Percentiles rank a stretch among this genome's conserved stretches.
Conservation (phyloP, 2,113 vertebrate species). For the Tachycineta bicolor region DNA sequence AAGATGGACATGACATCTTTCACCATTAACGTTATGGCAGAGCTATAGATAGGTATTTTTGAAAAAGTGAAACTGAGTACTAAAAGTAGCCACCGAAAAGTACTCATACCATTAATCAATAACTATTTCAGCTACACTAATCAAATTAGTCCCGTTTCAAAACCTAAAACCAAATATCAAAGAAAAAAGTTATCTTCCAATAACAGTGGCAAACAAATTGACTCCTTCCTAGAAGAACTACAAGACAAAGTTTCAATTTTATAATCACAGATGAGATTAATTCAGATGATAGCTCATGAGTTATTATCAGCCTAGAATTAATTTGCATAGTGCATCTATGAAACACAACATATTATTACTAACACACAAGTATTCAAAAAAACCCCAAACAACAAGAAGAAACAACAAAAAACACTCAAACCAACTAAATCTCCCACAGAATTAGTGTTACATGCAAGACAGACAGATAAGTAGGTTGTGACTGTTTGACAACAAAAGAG, state of each 20-base stretch:
- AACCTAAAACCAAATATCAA: background rate
- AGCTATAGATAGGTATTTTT: background rate
- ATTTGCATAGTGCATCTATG: background rate
- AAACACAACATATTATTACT: background rate
- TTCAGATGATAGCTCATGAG: background rate
- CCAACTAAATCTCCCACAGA: background rate
- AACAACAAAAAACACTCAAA: background rate
- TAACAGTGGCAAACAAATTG: background rate
- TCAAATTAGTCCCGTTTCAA: background rate
- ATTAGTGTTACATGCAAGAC: background rate
- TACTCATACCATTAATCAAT: background rate
- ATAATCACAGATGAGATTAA: background rate
- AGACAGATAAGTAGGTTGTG: background rate
- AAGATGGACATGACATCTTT: background rate
- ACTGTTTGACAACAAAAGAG: background rate
- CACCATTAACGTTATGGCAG: background rate
- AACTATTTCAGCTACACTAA: background rate
- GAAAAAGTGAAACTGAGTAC: background rate
- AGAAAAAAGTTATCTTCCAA: background rate
- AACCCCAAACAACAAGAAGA: background rate
- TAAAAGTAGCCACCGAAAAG: background rate
- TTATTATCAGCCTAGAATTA: background rate
- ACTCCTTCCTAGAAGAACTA: background rate
- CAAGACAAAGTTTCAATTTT: background rate
- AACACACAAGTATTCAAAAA: background rate